Percentiles rank a stretch among this genome's conserved stretches.
These are phyloP conservation scores for Tetramorium parvispinum DNA, from an alignment of 1,140 invertebrate species.

Conservation along the genomic window DNA sequence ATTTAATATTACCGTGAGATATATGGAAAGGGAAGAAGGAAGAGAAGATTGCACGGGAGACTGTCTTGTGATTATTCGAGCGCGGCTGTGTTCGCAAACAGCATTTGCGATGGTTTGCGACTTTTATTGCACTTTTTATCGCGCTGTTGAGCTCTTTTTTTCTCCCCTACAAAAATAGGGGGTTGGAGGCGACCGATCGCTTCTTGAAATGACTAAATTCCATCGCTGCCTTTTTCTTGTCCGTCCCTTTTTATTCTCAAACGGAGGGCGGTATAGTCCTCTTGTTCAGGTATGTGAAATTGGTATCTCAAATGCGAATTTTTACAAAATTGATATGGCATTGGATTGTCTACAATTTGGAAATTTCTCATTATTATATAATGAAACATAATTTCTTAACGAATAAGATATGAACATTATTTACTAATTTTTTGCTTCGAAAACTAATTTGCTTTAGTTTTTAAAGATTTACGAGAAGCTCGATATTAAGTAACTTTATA, in stretches of 20 bases:
- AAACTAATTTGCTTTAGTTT: too few relatives aligned
- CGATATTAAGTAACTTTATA: too few relatives aligned
- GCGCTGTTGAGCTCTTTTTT: neutral
- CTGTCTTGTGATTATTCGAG: neutral
- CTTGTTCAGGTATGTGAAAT: neutral
- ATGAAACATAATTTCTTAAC: too few relatives aligned
- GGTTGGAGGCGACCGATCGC: conserved; percentile 4
- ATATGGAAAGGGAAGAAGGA: neutral
- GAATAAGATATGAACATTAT: too few relatives aligned
- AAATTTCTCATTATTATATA: too few relatives aligned
- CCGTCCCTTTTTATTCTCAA: conserved; percentile 53
- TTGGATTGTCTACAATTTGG: too few relatives aligned
- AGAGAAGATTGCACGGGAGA: neutral
- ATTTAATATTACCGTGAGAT: conserved; percentile 25
- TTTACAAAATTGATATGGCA: too few relatives aligned
- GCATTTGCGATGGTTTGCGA: neutral
- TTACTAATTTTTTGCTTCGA: too few relatives aligned
- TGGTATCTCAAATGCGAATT: too few relatives aligned
- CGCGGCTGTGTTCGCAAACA: neutral
- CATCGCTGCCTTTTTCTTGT: neutral
- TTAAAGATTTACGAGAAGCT: too few relatives aligned
- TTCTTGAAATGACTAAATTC: conserved; percentile 45
- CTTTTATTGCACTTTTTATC: conserved; percentile 19
- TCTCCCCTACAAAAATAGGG: neutral
- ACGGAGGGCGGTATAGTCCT: conserved; percentile 64